Conservation (phyloP, 2,797 vertebrate species). For the Tapirus indicus region DNA sequence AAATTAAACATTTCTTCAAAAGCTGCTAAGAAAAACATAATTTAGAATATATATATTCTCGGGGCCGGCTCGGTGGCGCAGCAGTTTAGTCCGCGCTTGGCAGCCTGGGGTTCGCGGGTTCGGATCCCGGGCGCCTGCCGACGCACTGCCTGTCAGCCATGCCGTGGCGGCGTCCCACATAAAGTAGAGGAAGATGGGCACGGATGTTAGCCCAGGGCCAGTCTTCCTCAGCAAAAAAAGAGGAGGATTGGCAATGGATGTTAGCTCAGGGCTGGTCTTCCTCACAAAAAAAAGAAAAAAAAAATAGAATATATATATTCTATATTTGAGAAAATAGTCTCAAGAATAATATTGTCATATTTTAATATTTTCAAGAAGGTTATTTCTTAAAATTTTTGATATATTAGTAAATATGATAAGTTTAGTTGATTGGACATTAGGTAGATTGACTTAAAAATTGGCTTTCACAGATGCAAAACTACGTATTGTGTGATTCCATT, state of each 20-base stretch:
- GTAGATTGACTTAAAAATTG: slow-evolving; percentile 8
- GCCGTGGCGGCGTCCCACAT: too few relatives aligned
- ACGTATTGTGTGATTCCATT: background rate
- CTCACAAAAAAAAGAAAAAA: too few relatives aligned
- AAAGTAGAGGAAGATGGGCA: too few relatives aligned
- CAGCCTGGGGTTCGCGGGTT: too few relatives aligned
- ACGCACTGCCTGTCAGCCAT: too few relatives aligned
- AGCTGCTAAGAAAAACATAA: slow-evolving; percentile 29
- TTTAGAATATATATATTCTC: background rate
- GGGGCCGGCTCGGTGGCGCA: too few relatives aligned
- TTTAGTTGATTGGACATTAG: slow-evolving; percentile 32
- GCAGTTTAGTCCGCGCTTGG: too few relatives aligned
- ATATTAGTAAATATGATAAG: background rate
- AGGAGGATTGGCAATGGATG: too few relatives aligned
- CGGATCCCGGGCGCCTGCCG: too few relatives aligned
- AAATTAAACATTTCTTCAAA: slow-evolving; percentile 29
- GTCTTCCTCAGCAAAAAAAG: too few relatives aligned
- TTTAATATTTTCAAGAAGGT: slow-evolving; percentile 37
- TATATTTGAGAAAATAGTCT: background rate
- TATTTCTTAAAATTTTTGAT: slow-evolving; percentile 16
- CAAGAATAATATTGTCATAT: slow-evolving; percentile 29
- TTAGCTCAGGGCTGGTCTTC: too few relatives aligned
- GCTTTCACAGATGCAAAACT: slow-evolving; percentile 20
- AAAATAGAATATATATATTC: background rate
- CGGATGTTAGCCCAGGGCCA: too few relatives aligned